A percentile compares a stretch with the other conserved stretches of the same genome.
Evolutionary conservation across 1,140 invertebrate species (phyloP).

Genomic region (Stenopsyche tienmushanensis): DNA sequence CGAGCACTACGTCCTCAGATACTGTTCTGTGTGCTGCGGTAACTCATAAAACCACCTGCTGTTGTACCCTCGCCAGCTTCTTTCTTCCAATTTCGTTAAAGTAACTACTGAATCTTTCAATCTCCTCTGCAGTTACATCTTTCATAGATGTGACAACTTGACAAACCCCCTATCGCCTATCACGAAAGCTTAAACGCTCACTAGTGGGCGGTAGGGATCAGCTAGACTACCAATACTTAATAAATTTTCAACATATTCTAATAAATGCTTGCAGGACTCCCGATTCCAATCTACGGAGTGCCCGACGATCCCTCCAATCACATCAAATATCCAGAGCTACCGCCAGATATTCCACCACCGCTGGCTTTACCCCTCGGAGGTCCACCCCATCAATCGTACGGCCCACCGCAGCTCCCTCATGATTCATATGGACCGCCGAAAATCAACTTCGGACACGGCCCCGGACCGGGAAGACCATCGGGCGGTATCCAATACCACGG

Average conservation of each 20-base stretch:
- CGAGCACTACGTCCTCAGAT: no score
- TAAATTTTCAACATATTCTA: neutral
- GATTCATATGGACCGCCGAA: constrained; percentile 37
- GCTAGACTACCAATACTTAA: no score
- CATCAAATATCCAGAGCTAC: constrained; percentile 52
- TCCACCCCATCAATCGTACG: constrained; percentile 43
- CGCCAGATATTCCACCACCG: constrained; percentile 51
- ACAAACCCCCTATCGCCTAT: no score
- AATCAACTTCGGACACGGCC: constrained; percentile 24
- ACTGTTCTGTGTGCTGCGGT: no score
- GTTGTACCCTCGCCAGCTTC: no score
- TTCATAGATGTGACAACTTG: no score
- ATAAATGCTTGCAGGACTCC: constrained; percentile 43
- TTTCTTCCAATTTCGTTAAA: no score
- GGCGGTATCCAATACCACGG: constrained; percentile 38
- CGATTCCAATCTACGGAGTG: constrained; percentile 57
- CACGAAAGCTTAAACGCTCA: neutral
- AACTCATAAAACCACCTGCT: no score
- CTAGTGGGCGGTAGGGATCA: no score
- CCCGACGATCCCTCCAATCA: constrained; percentile 51
- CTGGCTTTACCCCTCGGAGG: constrained; percentile 41
- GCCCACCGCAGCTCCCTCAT: constrained; percentile 42
- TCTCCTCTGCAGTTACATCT: no score
- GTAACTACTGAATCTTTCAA: no score
- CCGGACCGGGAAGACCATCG: constrained; percentile 35